Evolutionary conservation across 2,888 invertebrate genomes (phyloP).

Genomic region (Marasmarcha lunaedactyla): DNA sequence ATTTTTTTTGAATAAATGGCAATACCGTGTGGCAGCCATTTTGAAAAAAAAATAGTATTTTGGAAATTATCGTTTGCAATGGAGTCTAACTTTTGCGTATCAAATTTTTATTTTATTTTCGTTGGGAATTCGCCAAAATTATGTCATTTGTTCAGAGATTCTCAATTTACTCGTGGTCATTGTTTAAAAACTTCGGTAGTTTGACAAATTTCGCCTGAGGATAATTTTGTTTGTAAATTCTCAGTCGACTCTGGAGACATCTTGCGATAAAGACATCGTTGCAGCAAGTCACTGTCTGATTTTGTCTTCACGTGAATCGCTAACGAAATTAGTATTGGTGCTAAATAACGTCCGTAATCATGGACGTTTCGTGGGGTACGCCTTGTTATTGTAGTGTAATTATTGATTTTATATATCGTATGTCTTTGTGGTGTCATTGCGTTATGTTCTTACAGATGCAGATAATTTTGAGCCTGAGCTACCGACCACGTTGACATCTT

Average conservation of each 20-base stretch:
- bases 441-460: constrained; percentile 71
- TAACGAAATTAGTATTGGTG: constrained; percentile 52
- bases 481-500: constrained; percentile 66
- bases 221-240: constrained; percentile 43
- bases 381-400: constrained; percentile 18
- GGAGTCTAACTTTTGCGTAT: constrained; percentile 66
- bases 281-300: constrained; percentile 47
- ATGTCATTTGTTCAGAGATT: constrained; percentile 60
- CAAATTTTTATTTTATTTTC: constrained; percentile 58
- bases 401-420: constrained; percentile 19
- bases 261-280: constrained; percentile 54
- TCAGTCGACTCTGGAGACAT: constrained; percentile 66
- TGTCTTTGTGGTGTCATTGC: constrained; percentile 25
- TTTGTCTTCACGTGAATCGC: constrained; percentile 57
- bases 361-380: constrained; percentile 82
- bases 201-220: constrained; percentile 61
- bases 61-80: constrained; percentile 65
- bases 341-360: constrained; percentile 49
- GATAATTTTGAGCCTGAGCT: constrained; percentile 78
- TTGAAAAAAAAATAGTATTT: constrained; percentile 49
- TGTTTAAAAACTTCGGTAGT: constrained; percentile 61
- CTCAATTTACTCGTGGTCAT: constrained; percentile 53
- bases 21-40: constrained; percentile 41
- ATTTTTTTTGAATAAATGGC: constrained; percentile 16
- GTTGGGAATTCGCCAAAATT: constrained; percentile 62